Conservation (phyloP, 2,888 invertebrate species). For the Rhimphoctona megacephalus region DNA sequence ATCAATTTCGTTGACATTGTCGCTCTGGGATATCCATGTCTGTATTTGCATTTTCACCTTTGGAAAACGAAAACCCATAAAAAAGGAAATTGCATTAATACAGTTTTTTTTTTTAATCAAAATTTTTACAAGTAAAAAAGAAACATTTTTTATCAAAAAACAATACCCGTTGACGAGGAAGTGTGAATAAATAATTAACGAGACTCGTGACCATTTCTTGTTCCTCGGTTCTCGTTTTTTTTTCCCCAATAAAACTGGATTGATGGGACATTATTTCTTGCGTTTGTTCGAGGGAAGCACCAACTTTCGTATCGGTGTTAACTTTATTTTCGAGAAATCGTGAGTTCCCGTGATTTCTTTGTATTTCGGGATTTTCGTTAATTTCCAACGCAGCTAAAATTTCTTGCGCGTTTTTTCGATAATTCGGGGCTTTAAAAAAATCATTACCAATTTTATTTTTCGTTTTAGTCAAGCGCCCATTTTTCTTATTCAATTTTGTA, state of each 20-base stretch:
- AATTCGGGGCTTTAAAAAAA: background rate
- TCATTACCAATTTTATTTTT: constrained; percentile 47
- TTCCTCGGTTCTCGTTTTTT: constrained; percentile 72
- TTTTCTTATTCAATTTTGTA: constrained; percentile 71
- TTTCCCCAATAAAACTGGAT: constrained; percentile 78
- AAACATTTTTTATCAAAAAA: background rate
- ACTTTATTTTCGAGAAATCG: constrained; percentile 66
- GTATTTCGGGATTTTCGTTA: constrained; percentile 44
- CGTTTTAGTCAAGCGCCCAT: constrained; percentile 48
- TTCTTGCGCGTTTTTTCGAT: constrained; percentile 28
- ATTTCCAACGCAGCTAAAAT: background rate
- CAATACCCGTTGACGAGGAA: constrained; percentile 80
- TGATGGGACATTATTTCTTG: constrained; percentile 76
- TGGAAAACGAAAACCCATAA: background rate
- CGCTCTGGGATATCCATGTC: constrained; percentile 79
- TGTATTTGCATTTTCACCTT: constrained; percentile 82
- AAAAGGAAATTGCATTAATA: background rate
- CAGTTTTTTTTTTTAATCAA: too few species aligned
- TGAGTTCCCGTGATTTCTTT: constrained; percentile 4
- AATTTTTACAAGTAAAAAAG: background rate
- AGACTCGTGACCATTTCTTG: constrained; percentile 79
- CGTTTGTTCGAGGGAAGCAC: constrained; percentile 36
- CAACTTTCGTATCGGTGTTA: constrained; percentile 26
- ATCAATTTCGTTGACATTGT: constrained; percentile 81
- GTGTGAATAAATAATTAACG: constrained; percentile 80